Conservation (phyloP, 2,797 vertebrate species). For the Myotis planiceps region DNA sequence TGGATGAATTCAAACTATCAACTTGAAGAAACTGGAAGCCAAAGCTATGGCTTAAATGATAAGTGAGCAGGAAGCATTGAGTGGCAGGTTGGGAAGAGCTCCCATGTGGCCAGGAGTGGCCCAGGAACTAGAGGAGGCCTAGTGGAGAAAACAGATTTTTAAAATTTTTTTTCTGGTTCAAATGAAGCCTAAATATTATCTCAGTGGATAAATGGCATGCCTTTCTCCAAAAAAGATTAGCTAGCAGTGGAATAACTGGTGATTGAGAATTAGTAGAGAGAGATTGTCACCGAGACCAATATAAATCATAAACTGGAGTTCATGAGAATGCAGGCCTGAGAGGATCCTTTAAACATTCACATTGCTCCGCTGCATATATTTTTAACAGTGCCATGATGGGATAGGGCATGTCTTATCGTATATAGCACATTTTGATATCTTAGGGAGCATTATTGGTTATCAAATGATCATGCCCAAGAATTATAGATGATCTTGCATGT, state of each 20-base stretch:
- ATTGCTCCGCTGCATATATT: accelerated
- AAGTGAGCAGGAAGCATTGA: background rate
- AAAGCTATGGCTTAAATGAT: background rate
- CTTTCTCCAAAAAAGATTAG: background rate
- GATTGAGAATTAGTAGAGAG: background rate
- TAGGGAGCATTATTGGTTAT: background rate
- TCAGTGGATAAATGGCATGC: background rate
- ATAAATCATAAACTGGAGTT: background rate
- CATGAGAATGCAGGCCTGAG: background rate
- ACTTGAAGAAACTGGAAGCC: background rate
- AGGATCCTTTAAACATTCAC: background rate
- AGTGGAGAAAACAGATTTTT: background rate
- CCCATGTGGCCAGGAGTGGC: background rate
- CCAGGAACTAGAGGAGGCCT: background rate
- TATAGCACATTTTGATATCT: background rate
- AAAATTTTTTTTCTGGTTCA: background rate
- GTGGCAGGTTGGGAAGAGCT: background rate
- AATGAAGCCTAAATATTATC: background rate
- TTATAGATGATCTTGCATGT: background rate
- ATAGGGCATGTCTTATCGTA: background rate
- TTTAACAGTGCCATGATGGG: background rate
- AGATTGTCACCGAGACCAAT: background rate
- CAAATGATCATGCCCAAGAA: background rate
- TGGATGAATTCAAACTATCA: background rate
- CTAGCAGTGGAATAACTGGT: background rate